Evolutionary conservation across 2,113 vertebrate genomes (phyloP).

Genomic region (Sorex fumeus): DNA sequence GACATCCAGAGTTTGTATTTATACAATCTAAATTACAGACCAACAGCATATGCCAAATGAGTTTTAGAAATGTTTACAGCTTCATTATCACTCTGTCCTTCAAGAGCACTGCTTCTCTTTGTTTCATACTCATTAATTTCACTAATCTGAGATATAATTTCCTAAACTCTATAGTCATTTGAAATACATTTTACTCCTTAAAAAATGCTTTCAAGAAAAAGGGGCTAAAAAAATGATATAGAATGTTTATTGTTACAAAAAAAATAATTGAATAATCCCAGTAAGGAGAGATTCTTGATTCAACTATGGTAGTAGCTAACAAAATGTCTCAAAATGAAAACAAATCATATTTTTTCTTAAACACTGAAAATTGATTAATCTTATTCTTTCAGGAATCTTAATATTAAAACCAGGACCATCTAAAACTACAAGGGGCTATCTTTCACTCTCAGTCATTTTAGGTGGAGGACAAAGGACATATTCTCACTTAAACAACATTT

Average conservation of each 20-base stretch:
- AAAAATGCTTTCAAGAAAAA: slow-evolving; percentile 33
- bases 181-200: slow-evolving; percentile 56
- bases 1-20: background rate
- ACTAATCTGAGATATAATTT: slow-evolving; percentile 41
- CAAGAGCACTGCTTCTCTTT: slow-evolving; percentile 35
- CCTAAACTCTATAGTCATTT: background rate
- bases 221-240: background rate
- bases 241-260: slow-evolving; percentile 51
- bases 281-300: slow-evolving; percentile 54
- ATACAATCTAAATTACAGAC: slow-evolving; percentile 49
- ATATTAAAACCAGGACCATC: background rate
- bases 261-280: slow-evolving; percentile 55
- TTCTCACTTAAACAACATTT: background rate
- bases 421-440: background rate
- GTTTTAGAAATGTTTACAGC: slow-evolving; percentile 50
- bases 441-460: slow-evolving; percentile 12
- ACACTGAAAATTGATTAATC: slow-evolving; percentile 15
- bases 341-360: background rate
- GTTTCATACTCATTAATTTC: slow-evolving; percentile 54
- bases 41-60: slow-evolving; percentile 52
- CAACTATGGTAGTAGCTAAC: background rate
- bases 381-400: background rate
- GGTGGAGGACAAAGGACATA: background rate
- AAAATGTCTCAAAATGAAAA: slow-evolving; percentile 32
- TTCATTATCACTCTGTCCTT: slow-evolving; percentile 63